phyloP scores from a whole-genome alignment of 2,888 invertebrate species.

The Zygaena filipendulae region DNA sequence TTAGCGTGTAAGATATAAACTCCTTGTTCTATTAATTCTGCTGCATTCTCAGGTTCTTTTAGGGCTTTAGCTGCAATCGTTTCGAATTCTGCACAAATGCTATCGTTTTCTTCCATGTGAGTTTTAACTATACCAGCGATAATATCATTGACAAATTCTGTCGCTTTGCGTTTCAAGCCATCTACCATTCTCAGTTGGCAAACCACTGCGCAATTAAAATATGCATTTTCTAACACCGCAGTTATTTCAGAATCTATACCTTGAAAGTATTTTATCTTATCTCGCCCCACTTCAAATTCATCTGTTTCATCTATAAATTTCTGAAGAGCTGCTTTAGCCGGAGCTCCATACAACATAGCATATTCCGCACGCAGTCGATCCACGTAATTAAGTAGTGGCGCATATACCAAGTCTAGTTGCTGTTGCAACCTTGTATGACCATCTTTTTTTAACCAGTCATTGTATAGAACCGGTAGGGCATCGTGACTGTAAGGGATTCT shows the following conservation, averaged over 20 bases:
- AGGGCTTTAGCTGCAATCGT: conserved; percentile 74
- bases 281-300: conserved; percentile 69
- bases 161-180: conserved; percentile 69
- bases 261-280: conserved; percentile 71
- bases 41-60: conserved; percentile 80
- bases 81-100: conserved; percentile 79
- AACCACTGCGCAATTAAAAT: conserved; percentile 73
- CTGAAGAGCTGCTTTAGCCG: conserved; percentile 51
- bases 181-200: conserved; percentile 72
- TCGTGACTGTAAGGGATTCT: conserved; percentile 45
- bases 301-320: conserved; percentile 57
- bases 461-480: conserved; percentile 68
- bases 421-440: conserved; percentile 59
- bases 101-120: conserved; percentile 74
- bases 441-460: conserved; percentile 63
- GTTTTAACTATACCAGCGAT: conserved; percentile 71
- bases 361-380: conserved; percentile 64
- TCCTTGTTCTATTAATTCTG: conserved; percentile 83
- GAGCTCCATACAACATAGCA: conserved; percentile 60
- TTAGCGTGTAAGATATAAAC: conserved; percentile 84
- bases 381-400: conserved; percentile 68
- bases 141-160: conserved; percentile 69
- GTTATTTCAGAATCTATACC: conserved; percentile 69
- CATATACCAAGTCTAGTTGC: conserved; percentile 63
- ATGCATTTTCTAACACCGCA: conserved; percentile 73